Evolutionary conservation across 35 echinoderm and acorn worm genomes (phyloP), one percentile per base, ranked within the genome.

Genomic region (Heliocidaris tuberculata): DNA sequence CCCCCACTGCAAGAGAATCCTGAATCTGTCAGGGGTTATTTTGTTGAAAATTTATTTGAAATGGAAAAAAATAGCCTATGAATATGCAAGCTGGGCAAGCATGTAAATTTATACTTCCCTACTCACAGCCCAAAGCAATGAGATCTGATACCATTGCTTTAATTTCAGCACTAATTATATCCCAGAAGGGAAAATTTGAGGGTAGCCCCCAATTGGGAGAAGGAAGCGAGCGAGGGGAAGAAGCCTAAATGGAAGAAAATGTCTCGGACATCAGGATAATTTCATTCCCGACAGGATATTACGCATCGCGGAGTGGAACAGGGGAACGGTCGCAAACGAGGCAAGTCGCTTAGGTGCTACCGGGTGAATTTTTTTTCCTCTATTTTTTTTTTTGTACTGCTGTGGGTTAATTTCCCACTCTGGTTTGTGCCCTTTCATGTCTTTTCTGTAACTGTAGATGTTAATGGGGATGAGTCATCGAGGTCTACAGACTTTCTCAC

Each of bases 231-330:
- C 31, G 19, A 24, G 87, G 32, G 87, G 87, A 32, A 89, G 87
- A 89, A 89, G 47, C 87, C 17, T 89, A 48, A 89, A 48, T 42
- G 87, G 47, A 89, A 89, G 47, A 89, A 89, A 32, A 42, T 31
- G 87, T 89, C 87, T 89, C 15, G 87, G 47, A 89, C 31, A 89
- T 32, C 87, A 24, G 47, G 31, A 17, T 89, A 42, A 89, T 48
- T 89, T 89, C 87, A 89, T 89, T 42, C 31, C 31, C 47, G 87
- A 89, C 87, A 89, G 87, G 87, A 89, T 89, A 89, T 89, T 89
- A 89, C 87, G 87, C 87, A 89, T 89, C 87, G 32, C 47, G 29
- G 87, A 89, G 87, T 89, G 87, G 87, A 42, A 89, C 87, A 0
- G 87, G 87, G 87, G 31, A 42, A 24, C 47, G 65, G 21, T 78